Conservation (phyloP, 1,140 invertebrate genomes). For the Penaeus indicus region DNA sequence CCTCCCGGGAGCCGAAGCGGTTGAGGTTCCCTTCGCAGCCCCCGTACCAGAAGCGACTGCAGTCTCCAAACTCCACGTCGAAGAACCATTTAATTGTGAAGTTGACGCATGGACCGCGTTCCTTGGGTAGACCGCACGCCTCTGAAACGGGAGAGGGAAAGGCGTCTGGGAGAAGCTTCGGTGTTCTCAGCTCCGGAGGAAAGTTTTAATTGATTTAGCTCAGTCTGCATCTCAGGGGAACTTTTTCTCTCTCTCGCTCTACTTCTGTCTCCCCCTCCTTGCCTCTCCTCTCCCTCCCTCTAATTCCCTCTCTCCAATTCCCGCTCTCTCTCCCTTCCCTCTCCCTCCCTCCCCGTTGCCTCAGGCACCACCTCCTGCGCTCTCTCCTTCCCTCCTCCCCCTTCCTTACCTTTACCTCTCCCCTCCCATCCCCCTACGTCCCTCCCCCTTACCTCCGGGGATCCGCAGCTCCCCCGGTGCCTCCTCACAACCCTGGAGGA, state of each 20-base stretch:
- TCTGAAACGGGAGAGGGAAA: slow-evolving; percentile 70
- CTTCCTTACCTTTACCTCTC: no score
- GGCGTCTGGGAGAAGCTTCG: not conserved
- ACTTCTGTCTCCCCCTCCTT: no score
- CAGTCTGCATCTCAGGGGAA: no score
- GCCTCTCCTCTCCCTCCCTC: no score
- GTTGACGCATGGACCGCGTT: slow-evolving; percentile 84
- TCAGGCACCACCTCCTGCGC: no score
- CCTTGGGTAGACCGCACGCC: slow-evolving; percentile 80
- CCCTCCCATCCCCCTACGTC: not conserved
- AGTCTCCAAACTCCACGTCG: slow-evolving; percentile 89
- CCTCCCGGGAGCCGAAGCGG: slow-evolving; percentile 85
- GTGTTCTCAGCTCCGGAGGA: no score
- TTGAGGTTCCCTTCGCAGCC: slow-evolving; percentile 94
- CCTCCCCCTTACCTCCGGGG: slow-evolving; percentile 32
- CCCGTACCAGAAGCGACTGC: slow-evolving; percentile 94
- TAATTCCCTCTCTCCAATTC: no score
- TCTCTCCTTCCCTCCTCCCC: no score
- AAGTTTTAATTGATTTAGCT: no score
- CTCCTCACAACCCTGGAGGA: slow-evolving; percentile 65
- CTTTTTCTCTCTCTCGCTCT: no score
- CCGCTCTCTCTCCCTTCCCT: no score
- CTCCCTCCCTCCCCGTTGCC: no score
- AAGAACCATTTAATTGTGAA: slow-evolving; percentile 91
- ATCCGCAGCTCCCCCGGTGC: slow-evolving; percentile 17